These are phyloP conservation scores for Psittacula derbiana DNA, from an alignment of 2,797 vertebrate genomes.

Conservation along the genomic window DNA sequence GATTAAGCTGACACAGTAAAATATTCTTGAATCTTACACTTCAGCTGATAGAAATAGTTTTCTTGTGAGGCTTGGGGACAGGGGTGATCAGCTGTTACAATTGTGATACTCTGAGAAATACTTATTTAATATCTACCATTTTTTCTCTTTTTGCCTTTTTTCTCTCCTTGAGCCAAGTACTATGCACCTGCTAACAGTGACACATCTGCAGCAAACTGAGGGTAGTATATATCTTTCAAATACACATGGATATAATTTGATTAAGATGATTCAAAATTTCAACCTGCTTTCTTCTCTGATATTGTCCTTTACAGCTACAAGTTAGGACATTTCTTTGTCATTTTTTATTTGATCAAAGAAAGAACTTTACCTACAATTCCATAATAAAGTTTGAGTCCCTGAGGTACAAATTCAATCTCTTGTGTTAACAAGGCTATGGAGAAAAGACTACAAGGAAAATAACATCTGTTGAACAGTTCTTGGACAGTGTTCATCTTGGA, in stretches of 20 bases:
- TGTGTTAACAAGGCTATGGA: slow-evolving; percentile 37
- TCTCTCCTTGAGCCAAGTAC: background rate
- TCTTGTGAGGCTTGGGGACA: background rate
- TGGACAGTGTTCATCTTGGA: background rate
- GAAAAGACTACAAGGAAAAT: slow-evolving; percentile 41
- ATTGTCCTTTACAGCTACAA: background rate
- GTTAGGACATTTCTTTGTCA: background rate
- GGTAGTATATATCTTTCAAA: background rate
- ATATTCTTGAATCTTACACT: background rate
- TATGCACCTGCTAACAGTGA: background rate
- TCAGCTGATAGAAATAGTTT: background rate
- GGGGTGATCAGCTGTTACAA: background rate
- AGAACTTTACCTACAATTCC: slow-evolving; percentile 9
- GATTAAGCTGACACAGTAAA: background rate
- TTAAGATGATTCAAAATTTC: background rate
- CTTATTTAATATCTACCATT: background rate
- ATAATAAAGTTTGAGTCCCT: slow-evolving; percentile 8
- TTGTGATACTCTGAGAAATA: background rate
- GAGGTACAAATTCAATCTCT: slow-evolving; percentile 27
- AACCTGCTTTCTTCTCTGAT: background rate
- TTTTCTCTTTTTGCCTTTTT: background rate
- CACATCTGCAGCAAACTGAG: background rate
- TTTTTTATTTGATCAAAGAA: slow-evolving; percentile 6
- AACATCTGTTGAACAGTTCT: slow-evolving; percentile 23
- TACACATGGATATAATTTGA: background rate